A percentile compares a stretch with the other conserved stretches of the same genome.
These are phyloP conservation scores for Bubo scandiacus DNA, from an alignment of 2,113 vertebrate species.

Conservation along the genomic window DNA sequence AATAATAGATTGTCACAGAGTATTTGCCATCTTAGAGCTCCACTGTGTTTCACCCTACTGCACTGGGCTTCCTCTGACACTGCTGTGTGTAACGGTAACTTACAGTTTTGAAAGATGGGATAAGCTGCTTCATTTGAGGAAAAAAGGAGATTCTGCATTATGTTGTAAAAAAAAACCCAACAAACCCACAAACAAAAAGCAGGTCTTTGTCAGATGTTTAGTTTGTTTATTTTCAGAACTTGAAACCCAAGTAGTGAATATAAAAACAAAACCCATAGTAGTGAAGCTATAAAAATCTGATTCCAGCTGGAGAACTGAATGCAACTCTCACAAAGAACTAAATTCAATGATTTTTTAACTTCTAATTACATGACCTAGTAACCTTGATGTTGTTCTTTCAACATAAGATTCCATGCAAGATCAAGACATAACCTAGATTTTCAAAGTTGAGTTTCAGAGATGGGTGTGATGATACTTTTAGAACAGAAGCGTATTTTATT, in stretches of 20 bases:
- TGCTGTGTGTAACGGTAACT: not conserved
- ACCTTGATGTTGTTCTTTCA: not conserved
- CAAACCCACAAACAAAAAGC: not conserved
- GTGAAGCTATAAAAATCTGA: not conserved
- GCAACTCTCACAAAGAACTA: not conserved
- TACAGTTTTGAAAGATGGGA: not conserved
- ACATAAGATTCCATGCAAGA: not conserved
- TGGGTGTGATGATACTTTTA: not conserved
- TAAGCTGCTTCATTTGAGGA: not conserved
- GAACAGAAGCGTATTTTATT: not conserved
- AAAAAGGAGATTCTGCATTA: not conserved
- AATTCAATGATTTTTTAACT: not conserved
- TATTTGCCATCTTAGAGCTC: not conserved
- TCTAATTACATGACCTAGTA: not conserved
- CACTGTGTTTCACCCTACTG: not conserved
- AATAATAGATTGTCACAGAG: not conserved
- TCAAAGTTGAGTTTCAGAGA: not conserved
- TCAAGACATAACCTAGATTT: not conserved
- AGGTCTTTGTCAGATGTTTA: not conserved
- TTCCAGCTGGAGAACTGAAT: not conserved
- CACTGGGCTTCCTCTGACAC: not conserved
- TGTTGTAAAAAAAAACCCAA: not conserved
- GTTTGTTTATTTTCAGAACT: not conserved
- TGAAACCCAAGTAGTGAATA: not conserved
- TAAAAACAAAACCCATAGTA: not conserved